Evolutionary conservation across 2,113 vertebrate genomes (phyloP).

Genomic region (Bambusicola thoracicus): DNA sequence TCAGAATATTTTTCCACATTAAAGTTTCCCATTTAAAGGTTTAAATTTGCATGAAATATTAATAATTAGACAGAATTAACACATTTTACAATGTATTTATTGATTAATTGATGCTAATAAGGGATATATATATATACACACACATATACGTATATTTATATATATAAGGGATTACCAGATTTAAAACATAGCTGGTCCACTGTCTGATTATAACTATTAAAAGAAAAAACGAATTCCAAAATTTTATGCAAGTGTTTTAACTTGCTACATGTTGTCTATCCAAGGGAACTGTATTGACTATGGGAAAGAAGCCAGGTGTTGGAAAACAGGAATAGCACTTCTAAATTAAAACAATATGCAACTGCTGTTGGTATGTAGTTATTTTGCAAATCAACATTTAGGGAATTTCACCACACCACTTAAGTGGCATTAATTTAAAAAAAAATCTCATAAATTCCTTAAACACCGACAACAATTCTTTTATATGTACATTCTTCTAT

Average conservation of each 20-base stretch:
- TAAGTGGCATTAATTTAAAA: neutral
- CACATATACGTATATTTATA: too few species aligned
- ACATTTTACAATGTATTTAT: neutral
- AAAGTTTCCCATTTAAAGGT: neutral
- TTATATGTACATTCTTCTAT: neutral
- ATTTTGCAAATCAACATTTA: neutral
- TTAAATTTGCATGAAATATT: neutral
- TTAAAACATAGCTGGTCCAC: neutral
- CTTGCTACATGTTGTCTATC: neutral
- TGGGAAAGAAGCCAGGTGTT: neutral
- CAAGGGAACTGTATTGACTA: neutral
- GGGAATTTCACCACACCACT: neutral
- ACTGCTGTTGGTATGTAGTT: neutral
- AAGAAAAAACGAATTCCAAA: neutral
- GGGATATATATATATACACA: neutral
- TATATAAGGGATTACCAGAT: neutral
- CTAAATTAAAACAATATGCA: neutral
- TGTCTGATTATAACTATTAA: neutral
- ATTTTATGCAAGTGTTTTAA: neutral
- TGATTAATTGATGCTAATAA: neutral
- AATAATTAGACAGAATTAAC: neutral
- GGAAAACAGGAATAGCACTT: neutral
- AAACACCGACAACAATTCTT: neutral
- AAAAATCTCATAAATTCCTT: neutral
- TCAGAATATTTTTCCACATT: neutral